phyloP scores from a whole-genome alignment of 1,140 invertebrate species.

The Drosophila nannoptera region DNA sequence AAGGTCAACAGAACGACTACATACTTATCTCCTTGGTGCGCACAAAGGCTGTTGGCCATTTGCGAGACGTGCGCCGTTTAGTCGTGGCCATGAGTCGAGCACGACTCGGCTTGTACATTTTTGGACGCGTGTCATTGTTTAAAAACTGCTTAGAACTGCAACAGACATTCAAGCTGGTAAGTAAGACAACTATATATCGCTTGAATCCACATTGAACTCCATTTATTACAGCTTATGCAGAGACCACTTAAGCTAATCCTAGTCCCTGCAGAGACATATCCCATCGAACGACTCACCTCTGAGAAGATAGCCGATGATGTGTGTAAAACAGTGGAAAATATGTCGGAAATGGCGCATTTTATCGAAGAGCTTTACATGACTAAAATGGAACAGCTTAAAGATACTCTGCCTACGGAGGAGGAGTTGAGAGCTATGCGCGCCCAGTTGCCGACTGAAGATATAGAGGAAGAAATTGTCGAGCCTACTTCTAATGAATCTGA shows the following conservation, averaged over 20 bases:
- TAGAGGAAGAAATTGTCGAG: slow-evolving; percentile 8
- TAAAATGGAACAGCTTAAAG: slow-evolving; percentile 85
- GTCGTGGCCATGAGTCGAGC: slow-evolving; percentile 99
- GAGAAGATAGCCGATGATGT: slow-evolving; percentile 39
- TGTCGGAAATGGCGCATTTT: slow-evolving; percentile 95
- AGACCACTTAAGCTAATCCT: slow-evolving; percentile 89
- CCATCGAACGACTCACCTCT: slow-evolving; percentile 82
- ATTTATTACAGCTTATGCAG: slow-evolving; percentile 80
- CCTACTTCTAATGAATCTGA: slow-evolving; percentile 1
- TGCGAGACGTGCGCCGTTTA: slow-evolving; percentile 96
- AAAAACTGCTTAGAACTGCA: slow-evolving; percentile 97
- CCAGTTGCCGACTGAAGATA: slow-evolving; percentile 51
- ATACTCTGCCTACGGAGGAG: slow-evolving; percentile 75
- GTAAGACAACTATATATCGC: neutral
- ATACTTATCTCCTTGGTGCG: slow-evolving; percentile 97
- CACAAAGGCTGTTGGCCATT: slow-evolving; percentile 97
- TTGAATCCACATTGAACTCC: neutral
- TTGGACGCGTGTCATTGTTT: slow-evolving; percentile 95
- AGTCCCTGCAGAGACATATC: slow-evolving; percentile 88
- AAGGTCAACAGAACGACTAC: slow-evolving; percentile 99
- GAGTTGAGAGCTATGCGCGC: slow-evolving; percentile 49
- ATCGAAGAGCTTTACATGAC: slow-evolving; percentile 94
- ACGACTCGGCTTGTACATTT: slow-evolving; percentile 97
- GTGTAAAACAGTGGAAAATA: slow-evolving; percentile 85
- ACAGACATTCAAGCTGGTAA: slow-evolving; percentile 94